Evolutionary conservation across 2,888 invertebrate species (phyloP).

Genomic region (Trichogramma evanescens): DNA sequence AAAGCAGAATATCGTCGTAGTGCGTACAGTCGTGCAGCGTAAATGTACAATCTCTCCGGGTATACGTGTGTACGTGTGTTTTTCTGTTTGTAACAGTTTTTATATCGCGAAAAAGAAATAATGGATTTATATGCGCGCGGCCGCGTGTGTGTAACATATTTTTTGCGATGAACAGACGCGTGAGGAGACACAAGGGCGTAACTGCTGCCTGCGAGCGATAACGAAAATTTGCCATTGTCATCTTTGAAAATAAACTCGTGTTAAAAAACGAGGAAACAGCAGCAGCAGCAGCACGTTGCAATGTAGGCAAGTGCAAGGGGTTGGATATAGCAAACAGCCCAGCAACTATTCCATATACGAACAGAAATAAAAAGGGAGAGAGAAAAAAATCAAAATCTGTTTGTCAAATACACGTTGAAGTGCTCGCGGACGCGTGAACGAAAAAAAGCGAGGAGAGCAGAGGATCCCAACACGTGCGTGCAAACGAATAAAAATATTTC

Average conservation of each 20-base stretch:
- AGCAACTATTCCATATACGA: background rate
- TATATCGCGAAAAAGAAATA: no score
- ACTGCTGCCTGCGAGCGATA: slow-evolving; percentile 5
- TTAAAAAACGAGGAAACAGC: slow-evolving; percentile 17
- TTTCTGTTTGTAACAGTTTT: no score
- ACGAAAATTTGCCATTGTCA: slow-evolving; percentile 19
- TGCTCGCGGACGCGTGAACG: background rate
- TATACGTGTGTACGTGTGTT: no score
- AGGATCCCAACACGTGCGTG: no score
- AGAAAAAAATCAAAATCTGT: slow-evolving; percentile 22
- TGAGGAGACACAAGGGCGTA: no score
- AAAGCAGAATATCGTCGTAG: no score
- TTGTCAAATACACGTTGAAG: slow-evolving; percentile 22
- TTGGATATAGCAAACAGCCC: slow-evolving; percentile 15
- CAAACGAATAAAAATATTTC: no score
- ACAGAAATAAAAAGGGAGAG: background rate
- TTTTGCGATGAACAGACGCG: no score
- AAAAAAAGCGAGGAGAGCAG: background rate
- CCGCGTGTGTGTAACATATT: no score
- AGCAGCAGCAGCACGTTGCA: background rate
- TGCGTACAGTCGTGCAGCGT: no score
- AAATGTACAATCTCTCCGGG: no score
- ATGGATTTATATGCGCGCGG: no score
- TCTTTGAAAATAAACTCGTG: slow-evolving; percentile 21
- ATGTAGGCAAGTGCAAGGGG: background rate